These are phyloP conservation scores for Sinocyclocheilus rhinocerous DNA, from an alignment of 2,113 vertebrate species.

Conservation along the genomic window DNA sequence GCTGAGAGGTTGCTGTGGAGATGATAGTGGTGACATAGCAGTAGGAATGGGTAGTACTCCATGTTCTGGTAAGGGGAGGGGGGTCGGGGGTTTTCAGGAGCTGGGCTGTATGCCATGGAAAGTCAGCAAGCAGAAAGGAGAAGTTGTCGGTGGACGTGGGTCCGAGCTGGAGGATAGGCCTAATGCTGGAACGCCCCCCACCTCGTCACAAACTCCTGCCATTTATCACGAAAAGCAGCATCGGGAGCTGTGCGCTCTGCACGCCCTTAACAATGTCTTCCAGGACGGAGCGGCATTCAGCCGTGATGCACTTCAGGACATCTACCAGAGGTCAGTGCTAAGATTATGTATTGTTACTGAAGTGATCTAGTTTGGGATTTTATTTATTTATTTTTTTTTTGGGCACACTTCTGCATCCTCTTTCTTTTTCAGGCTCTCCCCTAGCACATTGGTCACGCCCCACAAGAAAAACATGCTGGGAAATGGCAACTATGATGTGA, in stretches of 20 bases:
- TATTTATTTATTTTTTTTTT: background rate
- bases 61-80: constrained; percentile 73
- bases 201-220: constrained; percentile 72
- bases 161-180: constrained; percentile 52
- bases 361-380: background rate
- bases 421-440: constrained; percentile 83
- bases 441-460: constrained; percentile 95
- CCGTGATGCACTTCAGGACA: constrained; percentile 92
- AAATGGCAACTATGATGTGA: constrained; percentile 98
- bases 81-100: constrained; percentile 74
- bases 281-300: constrained; percentile 95
- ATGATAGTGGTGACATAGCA: constrained; percentile 66
- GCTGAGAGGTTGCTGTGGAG: constrained; percentile 71
- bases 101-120: constrained; percentile 82
- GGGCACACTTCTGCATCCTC: background rate
- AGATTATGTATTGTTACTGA: background rate
- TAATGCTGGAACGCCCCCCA: constrained; percentile 45
- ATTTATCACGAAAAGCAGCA: constrained; percentile 99
- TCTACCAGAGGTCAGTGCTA: constrained; percentile 91
- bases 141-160: constrained; percentile 33
- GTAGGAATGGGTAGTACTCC: constrained; percentile 78
- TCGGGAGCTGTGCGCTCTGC: constrained; percentile 93
- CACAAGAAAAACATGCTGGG: constrained; percentile 99
- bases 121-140: constrained; percentile 78
- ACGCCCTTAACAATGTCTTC: constrained; percentile 99